Conservation (phyloP, 37 sponge, comb jelly and placozoan species). For the Corticium candelabrum region DNA sequence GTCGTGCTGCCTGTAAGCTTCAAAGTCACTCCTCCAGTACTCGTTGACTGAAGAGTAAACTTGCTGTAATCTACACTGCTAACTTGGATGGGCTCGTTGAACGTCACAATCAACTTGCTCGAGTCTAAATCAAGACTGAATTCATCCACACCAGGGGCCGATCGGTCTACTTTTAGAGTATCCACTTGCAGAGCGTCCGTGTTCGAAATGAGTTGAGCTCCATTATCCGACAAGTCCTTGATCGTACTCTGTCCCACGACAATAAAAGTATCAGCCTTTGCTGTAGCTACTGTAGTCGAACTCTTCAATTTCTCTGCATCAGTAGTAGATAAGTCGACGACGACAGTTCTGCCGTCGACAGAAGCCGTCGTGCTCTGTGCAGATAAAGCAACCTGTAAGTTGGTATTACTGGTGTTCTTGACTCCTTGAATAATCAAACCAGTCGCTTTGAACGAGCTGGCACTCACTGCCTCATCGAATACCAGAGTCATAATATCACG, state of each 20-base stretch:
- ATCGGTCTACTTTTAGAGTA: constrained; percentile 43
- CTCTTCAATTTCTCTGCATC: constrained; percentile 22
- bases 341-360: background rate
- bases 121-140: constrained; percentile 52
- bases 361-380: background rate
- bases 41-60: background rate
- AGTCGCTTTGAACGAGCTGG: background rate
- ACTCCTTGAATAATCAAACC: background rate
- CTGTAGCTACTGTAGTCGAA: background rate
- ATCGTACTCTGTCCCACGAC: background rate
- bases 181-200: constrained; percentile 52
- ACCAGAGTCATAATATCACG: no score
- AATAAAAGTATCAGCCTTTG: background rate
- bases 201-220: constrained; percentile 57
- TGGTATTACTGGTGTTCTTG: background rate
- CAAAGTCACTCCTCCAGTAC: constrained; percentile 5
- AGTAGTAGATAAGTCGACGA: background rate
- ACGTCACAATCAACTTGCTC: constrained; percentile 43
- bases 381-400: background rate
- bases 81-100: constrained; percentile 72
- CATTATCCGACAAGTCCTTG: background rate
- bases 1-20: constrained; percentile 31
- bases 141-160: constrained; percentile 40
- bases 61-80: constrained; percentile 10
- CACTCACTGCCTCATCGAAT: no score